phyloP scores from a whole-genome alignment of 1,140 invertebrate species.

The Ladona fulva region DNA sequence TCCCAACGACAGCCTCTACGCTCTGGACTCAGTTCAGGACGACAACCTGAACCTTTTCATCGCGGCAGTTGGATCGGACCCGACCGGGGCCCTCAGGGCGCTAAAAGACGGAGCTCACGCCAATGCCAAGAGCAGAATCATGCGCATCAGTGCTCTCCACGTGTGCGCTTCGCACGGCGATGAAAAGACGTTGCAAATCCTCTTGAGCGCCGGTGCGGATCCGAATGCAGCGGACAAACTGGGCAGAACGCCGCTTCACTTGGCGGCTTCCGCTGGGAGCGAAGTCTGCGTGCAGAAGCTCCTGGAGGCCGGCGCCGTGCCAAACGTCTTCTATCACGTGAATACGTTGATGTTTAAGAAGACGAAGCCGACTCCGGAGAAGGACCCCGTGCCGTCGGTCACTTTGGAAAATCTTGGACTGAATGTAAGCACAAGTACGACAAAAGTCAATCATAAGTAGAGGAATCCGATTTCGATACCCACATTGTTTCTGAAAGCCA shows the following conservation, averaged over 20 bases:
- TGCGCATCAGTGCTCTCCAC: not conserved
- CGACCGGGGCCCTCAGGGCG: not conserved
- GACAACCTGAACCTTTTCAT: not conserved
- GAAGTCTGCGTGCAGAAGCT: not conserved
- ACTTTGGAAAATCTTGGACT: not conserved
- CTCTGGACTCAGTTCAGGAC: not conserved
- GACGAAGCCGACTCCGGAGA: no score
- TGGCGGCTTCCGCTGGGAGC: not conserved
- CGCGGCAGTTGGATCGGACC: not conserved
- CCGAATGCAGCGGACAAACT: not conserved
- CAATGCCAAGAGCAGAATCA: not conserved
- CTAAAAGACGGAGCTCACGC: not conserved
- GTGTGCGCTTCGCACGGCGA: not conserved
- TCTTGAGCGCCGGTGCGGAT: not conserved
- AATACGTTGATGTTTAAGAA: not conserved
- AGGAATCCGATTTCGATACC: no score
- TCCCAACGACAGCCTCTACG: not conserved
- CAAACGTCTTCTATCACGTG: not conserved
- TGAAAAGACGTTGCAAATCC: not conserved
- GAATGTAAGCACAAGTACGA: no score
- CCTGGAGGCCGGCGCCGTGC: not conserved
- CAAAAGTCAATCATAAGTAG: no score
- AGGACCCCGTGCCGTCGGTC: no score
- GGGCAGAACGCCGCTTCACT: slow-evolving; percentile 12
- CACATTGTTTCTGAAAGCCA: no score